Evolutionary conservation across 2,888 invertebrate genomes (phyloP).

Genomic region (Pammene aurita): DNA sequence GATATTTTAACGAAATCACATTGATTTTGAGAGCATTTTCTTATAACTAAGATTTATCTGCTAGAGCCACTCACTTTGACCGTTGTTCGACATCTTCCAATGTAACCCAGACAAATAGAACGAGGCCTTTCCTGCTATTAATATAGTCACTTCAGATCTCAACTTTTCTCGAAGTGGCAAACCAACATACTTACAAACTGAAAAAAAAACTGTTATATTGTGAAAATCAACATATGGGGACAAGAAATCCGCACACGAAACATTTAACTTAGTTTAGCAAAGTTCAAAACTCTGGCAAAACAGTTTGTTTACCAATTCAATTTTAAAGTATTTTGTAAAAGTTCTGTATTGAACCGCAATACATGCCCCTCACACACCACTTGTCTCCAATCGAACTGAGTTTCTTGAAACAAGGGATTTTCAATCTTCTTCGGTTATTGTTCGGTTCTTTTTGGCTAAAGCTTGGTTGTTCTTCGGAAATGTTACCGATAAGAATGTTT

Average conservation of each 20-base stretch:
- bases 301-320: slow-evolving; percentile 23
- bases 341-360: slow-evolving; percentile 50
- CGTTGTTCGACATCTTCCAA: no score
- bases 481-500: slow-evolving; percentile 62
- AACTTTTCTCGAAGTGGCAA: no score
- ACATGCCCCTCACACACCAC: slow-evolving; percentile 54
- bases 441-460: slow-evolving; percentile 42
- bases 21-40: no score
- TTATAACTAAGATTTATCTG: no score
- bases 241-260: neutral
- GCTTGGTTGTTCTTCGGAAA: slow-evolving; percentile 34
- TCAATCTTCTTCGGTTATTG: slow-evolving; percentile 40
- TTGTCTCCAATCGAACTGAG: slow-evolving; percentile 54
- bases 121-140: no score
- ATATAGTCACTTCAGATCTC: no score
- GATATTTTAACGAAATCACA: no score
- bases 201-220: neutral
- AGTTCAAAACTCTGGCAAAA: slow-evolving; percentile 14
- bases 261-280: slow-evolving; percentile 7
- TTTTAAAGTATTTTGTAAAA: slow-evolving; percentile 24
- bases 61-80: no score
- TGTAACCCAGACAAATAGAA: no score
- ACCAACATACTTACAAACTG: no score
- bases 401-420: slow-evolving; percentile 45
- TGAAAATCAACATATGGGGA: neutral